A percentile compares a stretch with the other conserved stretches of the same genome.
Evolutionary conservation across 1,140 invertebrate species (phyloP).

Genomic region (Anagrus nilaparvatae): DNA sequence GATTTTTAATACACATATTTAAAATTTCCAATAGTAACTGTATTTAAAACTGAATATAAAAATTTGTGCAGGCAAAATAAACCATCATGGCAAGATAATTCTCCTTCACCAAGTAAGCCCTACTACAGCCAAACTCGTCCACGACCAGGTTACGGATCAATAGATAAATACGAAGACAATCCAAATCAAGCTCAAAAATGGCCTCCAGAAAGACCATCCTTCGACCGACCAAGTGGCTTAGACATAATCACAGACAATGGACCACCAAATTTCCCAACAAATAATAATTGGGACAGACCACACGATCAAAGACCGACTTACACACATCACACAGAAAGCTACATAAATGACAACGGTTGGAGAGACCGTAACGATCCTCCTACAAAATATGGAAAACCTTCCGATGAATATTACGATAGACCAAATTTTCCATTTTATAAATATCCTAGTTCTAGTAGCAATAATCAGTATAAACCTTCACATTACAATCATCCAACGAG

Average conservation of each 20-base stretch:
- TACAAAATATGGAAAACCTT: conserved; percentile 9
- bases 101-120: conserved; percentile 20
- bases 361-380: conserved; percentile 27
- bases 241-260: conserved; percentile 58
- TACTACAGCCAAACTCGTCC: conserved; percentile 23
- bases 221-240: conserved; percentile 28
- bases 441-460: conserved; percentile 21
- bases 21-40: too few relatives aligned
- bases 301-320: conserved; percentile 16
- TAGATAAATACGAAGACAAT: conserved; percentile 25
- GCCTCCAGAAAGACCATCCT: conserved; percentile 35
- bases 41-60: neutral
- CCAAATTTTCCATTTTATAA: conserved; percentile 38
- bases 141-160: neutral
- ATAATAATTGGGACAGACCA: conserved; percentile 33
- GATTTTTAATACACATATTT: too few relatives aligned
- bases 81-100: conserved; percentile 26
- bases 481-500: conserved; percentile 49
- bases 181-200: conserved; percentile 34
- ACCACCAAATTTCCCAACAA: conserved; percentile 54
- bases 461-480: conserved; percentile 29
- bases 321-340: conserved; percentile 14
- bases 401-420: conserved; percentile 22
- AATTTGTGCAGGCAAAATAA: conserved; percentile 29
- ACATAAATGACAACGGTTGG: conserved; percentile 21